Conservation (phyloP, 2,888 invertebrate species). For the Sesamia inferens region DNA sequence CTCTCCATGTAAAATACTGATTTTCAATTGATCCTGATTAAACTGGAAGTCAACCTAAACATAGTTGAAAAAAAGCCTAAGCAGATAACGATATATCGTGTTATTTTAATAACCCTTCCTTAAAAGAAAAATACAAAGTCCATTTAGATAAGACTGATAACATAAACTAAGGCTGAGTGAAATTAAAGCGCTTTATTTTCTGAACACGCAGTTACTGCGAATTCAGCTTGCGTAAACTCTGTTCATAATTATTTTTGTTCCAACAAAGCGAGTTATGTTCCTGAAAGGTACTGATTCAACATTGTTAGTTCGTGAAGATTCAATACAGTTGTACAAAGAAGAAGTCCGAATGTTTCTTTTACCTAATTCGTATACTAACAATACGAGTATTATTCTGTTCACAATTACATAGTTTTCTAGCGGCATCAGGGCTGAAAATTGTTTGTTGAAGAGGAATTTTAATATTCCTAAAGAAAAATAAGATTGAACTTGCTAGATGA, state of each 20-base stretch:
- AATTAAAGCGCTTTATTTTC: slow-evolving; percentile 28
- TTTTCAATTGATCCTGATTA: too few species aligned
- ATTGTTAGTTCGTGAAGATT: slow-evolving; percentile 26
- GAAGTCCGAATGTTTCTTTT: slow-evolving; percentile 4
- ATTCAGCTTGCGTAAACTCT: slow-evolving; percentile 26
- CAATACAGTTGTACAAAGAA: not conserved
- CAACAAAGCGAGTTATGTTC: slow-evolving; percentile 20
- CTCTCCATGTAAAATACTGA: too few species aligned
- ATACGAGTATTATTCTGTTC: too few species aligned
- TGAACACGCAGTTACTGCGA: slow-evolving; percentile 11
- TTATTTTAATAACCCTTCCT: too few species aligned
- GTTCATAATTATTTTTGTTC: slow-evolving; percentile 25
- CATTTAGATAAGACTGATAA: slow-evolving; percentile 10
- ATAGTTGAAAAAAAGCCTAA: too few species aligned
- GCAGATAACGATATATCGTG: too few species aligned
- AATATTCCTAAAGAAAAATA: not conserved
- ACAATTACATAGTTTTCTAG: too few species aligned
- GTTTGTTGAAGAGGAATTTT: not conserved
- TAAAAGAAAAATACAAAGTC: not conserved
- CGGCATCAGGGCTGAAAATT: not conserved
- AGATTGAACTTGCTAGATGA: not conserved
- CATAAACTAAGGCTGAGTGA: slow-evolving; percentile 11
- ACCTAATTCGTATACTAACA: not conserved
- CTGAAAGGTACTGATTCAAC: slow-evolving; percentile 9
- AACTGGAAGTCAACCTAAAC: too few species aligned